Percentiles rank a stretch among this genome's conserved stretches.
Conservation (phyloP, 2,797 vertebrate species). For the Pachyuromys duprasi region DNA sequence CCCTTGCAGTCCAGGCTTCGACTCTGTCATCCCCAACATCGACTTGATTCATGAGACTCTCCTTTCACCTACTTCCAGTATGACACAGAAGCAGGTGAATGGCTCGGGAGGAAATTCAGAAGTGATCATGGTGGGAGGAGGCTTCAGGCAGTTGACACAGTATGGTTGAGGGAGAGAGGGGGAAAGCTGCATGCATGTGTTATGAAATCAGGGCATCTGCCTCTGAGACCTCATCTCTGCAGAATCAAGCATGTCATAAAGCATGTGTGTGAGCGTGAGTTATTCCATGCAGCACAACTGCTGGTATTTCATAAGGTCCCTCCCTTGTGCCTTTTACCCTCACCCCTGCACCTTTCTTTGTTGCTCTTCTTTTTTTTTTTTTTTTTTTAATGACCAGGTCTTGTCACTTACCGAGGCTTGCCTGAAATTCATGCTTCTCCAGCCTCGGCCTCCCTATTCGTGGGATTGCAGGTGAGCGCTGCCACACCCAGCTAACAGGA, state of each 20-base stretch:
- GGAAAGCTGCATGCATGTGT: not conserved
- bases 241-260: not conserved
- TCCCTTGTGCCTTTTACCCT: not conserved
- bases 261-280: not conserved
- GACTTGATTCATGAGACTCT: no score
- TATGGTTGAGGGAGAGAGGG: not conserved
- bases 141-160: not conserved
- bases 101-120: not conserved
- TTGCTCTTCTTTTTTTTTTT: not conserved
- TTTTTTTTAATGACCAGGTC: not conserved
- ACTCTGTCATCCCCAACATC: not conserved
- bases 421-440: not conserved
- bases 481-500: not conserved
- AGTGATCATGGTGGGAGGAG: not conserved
- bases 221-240: not conserved
- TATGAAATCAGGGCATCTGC: not conserved
- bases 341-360: not conserved
- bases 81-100: not conserved
- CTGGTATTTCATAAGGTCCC: not conserved
- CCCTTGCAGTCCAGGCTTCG: not conserved
- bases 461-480: not conserved
- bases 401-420: not conserved
- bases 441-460: not conserved
- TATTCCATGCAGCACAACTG: not conserved
- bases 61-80: not conserved